Evolutionary conservation across 2,888 invertebrate species (phyloP), one percentile per base, ranked within the genome.

Genomic region (Polymixis lichenea): DNA sequence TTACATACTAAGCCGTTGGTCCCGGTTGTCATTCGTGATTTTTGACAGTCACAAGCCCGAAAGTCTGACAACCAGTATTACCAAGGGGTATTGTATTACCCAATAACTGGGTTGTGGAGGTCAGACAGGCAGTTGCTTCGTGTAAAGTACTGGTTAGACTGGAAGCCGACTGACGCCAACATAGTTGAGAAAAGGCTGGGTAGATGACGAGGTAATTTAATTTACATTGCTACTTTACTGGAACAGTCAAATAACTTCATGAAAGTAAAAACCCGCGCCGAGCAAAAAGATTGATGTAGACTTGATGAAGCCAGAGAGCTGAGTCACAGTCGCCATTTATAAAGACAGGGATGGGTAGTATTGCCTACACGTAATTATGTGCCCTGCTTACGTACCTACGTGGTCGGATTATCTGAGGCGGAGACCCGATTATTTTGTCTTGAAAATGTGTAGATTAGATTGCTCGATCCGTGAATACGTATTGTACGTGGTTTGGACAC

Each of bases 281-380:
- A 75, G 75, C 73, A 82, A 86, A 87, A 90, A 86, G 86, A 88
- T 89, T 88, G 89, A 88, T 88, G 86, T 84, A 76, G 77, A 80
- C 82, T 84, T 86, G 87, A 88, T 89, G 85, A 88, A 89, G 81
- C 79, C 69, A 86, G 82, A 85, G 79, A 80, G 88, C 88, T 80
- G 87, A 86, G 85, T 90, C 89, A 89, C 75, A 79, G 74, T 66
- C 87, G 80, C 84, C 82, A 80, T 89, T 86, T 88, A 86, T 89
- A 85, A 89, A 77, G 84, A 86, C 85, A 84, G 81, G 88, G 82
- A 82, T 75, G 75, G 80, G 75, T 87, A 80, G 72, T 76, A 86
- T 88, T 83, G 82, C 84, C 80, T 84, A 77, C 84, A 70, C 80
- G 81, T 87, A 86, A 89, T 89, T 82, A 89, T 79, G 83, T 86